phyloP scores from a whole-genome alignment of 2,797 vertebrate genomes.

The Acanthopagrus latus region DNA sequence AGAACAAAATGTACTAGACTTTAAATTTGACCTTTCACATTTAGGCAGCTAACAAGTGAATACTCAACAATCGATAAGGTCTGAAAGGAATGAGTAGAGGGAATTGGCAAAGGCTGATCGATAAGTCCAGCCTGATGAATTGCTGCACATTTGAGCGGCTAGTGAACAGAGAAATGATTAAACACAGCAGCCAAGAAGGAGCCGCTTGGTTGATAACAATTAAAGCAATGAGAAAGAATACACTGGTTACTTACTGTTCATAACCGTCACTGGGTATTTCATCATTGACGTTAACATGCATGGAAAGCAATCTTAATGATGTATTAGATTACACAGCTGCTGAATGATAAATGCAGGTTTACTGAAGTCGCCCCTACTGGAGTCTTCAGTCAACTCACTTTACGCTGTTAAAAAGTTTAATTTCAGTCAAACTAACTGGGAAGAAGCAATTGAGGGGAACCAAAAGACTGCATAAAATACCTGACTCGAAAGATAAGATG shows the following conservation, averaged over 20 bases:
- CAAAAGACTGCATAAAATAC: constrained; percentile 18
- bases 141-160: constrained; percentile 45
- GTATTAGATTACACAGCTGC: constrained; percentile 50
- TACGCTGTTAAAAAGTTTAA: constrained; percentile 36
- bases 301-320: constrained; percentile 60
- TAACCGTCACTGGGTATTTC: constrained; percentile 61
- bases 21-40: constrained; percentile 67
- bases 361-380: constrained; percentile 32
- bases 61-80: constrained; percentile 54
- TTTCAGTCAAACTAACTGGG: constrained; percentile 44
- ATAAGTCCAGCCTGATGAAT: constrained; percentile 73
- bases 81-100: constrained; percentile 55
- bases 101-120: constrained; percentile 58
- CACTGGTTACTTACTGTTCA: constrained; percentile 67
- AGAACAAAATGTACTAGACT: constrained; percentile 27
- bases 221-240: constrained; percentile 66
- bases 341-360: constrained; percentile 54
- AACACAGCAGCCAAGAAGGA: constrained; percentile 60
- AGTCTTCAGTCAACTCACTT: constrained; percentile 41
- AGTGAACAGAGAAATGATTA: constrained; percentile 73
- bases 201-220: constrained; percentile 76
- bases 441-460: constrained; percentile 24
- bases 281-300: constrained; percentile 62
- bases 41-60: constrained; percentile 60
- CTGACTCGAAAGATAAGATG: constrained; percentile 12